phyloP scores from a whole-genome alignment of 2,113 vertebrate species.

The Sula dactylatra region DNA sequence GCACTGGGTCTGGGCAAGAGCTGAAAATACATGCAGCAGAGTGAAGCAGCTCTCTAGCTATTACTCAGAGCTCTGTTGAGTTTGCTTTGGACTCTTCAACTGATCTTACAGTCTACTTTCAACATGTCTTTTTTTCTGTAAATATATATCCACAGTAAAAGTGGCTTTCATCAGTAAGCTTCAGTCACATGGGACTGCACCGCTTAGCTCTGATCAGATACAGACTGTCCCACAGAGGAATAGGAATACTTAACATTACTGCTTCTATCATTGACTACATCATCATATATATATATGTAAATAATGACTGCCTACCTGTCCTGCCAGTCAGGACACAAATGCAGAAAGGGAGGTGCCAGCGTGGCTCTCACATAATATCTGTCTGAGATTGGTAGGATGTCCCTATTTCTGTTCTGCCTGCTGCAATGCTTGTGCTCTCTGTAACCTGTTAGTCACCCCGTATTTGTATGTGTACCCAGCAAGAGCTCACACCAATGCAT shows the following conservation, averaged over 20 bases:
- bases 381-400: not conserved
- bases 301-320: not conserved
- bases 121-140: not conserved
- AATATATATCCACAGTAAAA: not conserved
- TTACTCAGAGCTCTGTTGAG: not conserved
- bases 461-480: not conserved
- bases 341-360: not conserved
- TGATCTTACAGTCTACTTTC: not conserved
- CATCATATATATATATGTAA: not conserved
- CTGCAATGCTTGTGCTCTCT: not conserved
- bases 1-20: not conserved
- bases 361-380: not conserved
- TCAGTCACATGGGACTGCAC: not conserved
- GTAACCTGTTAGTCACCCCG: not conserved
- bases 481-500: accelerated
- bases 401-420: not conserved
- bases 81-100: not conserved
- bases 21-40: not conserved
- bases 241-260: not conserved
- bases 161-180: not conserved
- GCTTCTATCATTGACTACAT: not conserved
- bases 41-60: not conserved
- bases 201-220: not conserved
- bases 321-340: not conserved
- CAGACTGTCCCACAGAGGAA: not conserved